These are phyloP conservation scores for Unio delphinus DNA, from an alignment of 2,888 invertebrate genomes.

Conservation along the genomic window DNA sequence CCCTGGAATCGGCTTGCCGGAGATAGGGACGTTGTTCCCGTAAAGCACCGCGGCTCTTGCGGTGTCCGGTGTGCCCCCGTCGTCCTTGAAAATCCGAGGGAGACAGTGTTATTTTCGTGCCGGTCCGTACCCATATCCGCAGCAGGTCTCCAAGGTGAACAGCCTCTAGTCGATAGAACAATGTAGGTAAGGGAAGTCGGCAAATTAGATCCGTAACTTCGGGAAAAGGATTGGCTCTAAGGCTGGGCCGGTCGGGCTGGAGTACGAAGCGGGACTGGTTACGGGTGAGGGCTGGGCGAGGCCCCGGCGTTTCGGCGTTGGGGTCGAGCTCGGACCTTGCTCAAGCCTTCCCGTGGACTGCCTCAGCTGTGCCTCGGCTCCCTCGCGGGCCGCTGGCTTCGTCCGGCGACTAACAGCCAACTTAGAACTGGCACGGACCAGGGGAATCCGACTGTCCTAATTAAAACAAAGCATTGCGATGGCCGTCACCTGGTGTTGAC, in stretches of 20 bases:
- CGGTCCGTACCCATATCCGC: constrained; percentile 81
- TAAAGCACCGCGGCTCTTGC: constrained; percentile 69
- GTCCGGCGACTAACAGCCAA: too few species aligned
- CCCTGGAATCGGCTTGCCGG: constrained; percentile 72
- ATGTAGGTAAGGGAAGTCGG: constrained; percentile 77
- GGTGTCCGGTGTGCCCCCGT: constrained; percentile 62
- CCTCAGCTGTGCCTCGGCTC: too few species aligned
- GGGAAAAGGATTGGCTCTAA: constrained; percentile 84
- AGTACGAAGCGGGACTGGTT: too few species aligned
- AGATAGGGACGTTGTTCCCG: constrained; percentile 67
- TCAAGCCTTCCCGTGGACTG: too few species aligned
- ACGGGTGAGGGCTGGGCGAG: too few species aligned
- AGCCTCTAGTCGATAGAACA: constrained; percentile 80
- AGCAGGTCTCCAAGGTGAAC: constrained; percentile 84
- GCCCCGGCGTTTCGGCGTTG: too few species aligned
- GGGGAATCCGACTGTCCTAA: too few species aligned
- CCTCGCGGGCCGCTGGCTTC: too few species aligned
- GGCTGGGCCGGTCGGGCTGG: constrained; percentile 78
- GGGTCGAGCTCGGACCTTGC: too few species aligned
- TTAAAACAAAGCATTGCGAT: too few species aligned
- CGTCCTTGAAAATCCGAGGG: constrained; percentile 72
- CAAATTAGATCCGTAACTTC: constrained; percentile 78
- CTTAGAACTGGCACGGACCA: too few species aligned
- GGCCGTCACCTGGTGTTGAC: too few species aligned
- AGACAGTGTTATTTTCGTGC: constrained; percentile 70